These are phyloP conservation scores for Phaenicophaeus curvirostris DNA, from an alignment of 2,797 vertebrate genomes.

Conservation along the genomic window DNA sequence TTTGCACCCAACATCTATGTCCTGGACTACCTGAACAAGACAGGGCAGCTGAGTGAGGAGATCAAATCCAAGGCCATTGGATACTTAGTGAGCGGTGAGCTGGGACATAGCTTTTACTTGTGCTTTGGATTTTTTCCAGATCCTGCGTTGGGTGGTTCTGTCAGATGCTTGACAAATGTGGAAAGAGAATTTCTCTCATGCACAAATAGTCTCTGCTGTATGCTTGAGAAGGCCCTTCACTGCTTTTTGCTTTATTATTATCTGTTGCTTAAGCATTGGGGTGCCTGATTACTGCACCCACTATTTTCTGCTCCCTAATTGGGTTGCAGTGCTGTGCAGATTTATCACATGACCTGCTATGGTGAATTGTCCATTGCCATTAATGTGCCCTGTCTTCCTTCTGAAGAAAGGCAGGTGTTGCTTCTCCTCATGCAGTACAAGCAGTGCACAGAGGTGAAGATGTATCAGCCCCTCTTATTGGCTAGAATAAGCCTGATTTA, in stretches of 20 bases:
- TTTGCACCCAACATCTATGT: slow-evolving; percentile 91
- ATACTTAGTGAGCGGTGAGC: slow-evolving; percentile 85
- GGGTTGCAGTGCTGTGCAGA: background rate
- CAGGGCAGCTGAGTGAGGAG: slow-evolving; percentile 80
- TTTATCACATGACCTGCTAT: background rate
- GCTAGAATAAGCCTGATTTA: background rate
- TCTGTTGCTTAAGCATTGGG: background rate
- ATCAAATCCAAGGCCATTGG: slow-evolving; percentile 71
- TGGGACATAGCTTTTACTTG: background rate
- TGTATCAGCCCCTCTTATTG: background rate
- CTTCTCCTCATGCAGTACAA: background rate
- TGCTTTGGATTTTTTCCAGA: background rate
- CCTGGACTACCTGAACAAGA: slow-evolving; percentile 86
- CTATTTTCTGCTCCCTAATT: background rate
- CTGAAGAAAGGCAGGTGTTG: background rate
- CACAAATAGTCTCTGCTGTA: background rate
- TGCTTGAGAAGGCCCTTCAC: background rate
- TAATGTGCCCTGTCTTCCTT: background rate
- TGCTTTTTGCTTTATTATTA: background rate
- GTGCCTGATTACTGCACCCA: background rate
- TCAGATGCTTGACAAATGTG: background rate
- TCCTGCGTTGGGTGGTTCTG: background rate
- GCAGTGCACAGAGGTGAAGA: background rate
- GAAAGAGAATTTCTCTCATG: background rate
- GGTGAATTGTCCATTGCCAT: background rate